These are phyloP conservation scores for Mesorhabditis sp. DNA, from an alignment of 2,888 invertebrate genomes.

Conservation along the genomic window DNA sequence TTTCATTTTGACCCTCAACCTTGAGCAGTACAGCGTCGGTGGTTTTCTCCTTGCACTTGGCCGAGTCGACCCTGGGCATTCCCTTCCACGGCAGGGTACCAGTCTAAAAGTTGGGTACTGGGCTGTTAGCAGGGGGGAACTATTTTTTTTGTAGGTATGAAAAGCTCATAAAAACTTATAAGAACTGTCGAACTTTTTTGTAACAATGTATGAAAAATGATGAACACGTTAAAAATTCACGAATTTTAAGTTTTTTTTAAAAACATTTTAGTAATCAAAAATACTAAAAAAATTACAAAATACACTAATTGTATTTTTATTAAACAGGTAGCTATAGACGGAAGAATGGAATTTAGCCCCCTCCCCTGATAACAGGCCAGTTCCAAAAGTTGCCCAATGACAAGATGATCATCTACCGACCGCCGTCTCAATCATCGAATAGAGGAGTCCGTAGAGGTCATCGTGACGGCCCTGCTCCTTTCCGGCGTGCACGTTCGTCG, in stretches of 20 bases:
- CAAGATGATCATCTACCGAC: background rate
- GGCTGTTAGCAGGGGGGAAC: no score
- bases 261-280: no score
- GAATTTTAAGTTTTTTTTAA: no score
- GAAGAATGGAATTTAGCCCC: no score
- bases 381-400: background rate
- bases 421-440: constrained; percentile 40
- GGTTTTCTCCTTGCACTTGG: constrained; percentile 34
- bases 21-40: constrained; percentile 31
- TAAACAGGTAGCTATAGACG: no score
- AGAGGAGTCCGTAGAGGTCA: constrained; percentile 70
- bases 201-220: background rate
- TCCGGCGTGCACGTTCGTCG: constrained; percentile 95
- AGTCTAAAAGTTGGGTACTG: constrained; percentile 15
- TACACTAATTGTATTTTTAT: no score
- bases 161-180: no score
- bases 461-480: constrained; percentile 97
- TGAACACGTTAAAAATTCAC: background rate
- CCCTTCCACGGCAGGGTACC: constrained; percentile 50
- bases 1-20: no score
- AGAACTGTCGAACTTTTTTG: no score
- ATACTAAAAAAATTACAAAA: no score
- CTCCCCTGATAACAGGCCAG: no score
- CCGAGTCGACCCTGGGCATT: constrained; percentile 35
- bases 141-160: no score